Evolutionary conservation across 2,888 invertebrate species (phyloP).

Genomic region (Halictus ligatus): DNA sequence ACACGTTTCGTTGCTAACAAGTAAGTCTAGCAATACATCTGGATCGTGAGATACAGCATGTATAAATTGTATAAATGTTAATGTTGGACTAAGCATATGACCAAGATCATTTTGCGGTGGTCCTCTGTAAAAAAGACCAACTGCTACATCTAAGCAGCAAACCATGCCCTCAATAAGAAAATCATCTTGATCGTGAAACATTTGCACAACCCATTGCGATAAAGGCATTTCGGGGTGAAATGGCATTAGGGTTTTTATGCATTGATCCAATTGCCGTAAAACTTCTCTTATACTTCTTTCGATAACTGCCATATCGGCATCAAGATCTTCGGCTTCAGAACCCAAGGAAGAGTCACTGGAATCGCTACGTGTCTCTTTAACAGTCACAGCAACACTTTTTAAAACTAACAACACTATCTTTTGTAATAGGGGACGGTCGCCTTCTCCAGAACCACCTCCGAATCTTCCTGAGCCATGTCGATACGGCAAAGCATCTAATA

Average conservation of each 20-base stretch:
- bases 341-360: constrained; percentile 94
- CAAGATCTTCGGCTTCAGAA: constrained; percentile 93
- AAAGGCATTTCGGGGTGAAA: constrained; percentile 95
- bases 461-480: constrained; percentile 85
- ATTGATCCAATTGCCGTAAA: constrained; percentile 91
- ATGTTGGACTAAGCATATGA: constrained; percentile 93
- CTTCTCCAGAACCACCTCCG: constrained; percentile 85
- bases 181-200: constrained; percentile 96
- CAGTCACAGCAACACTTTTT: constrained; percentile 95
- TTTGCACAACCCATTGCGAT: constrained; percentile 94
- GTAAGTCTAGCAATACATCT: constrained; percentile 92
- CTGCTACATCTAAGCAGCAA: constrained; percentile 94
- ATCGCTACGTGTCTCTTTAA: constrained; percentile 95
- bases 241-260: constrained; percentile 92
- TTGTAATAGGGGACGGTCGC: constrained; percentile 89
- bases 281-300: constrained; percentile 94
- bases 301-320: constrained; percentile 95
- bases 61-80: constrained; percentile 94
- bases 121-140: constrained; percentile 93
- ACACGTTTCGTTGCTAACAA: constrained; percentile 96
- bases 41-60: constrained; percentile 93
- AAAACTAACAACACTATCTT: constrained; percentile 94
- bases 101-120: constrained; percentile 92
- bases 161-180: constrained; percentile 96
- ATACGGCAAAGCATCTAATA: constrained; percentile 87